phyloP scores from a whole-genome alignment of 2,888 invertebrate species.

The Coenonympha glycerion region DNA sequence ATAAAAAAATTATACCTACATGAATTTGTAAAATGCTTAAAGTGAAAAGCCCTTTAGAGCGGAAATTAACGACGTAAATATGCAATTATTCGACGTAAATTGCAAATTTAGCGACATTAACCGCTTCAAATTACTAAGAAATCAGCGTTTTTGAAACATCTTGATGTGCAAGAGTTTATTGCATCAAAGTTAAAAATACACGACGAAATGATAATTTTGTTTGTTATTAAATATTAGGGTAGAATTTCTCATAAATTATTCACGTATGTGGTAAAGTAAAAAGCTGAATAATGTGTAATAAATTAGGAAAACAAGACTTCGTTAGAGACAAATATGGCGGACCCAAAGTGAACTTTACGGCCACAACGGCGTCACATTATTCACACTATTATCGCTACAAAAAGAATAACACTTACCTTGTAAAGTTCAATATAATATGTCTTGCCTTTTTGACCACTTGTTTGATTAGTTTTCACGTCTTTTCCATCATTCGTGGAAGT shows the following conservation, averaged over 20 bases:
- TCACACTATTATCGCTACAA: constrained; percentile 35
- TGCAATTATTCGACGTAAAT: background rate
- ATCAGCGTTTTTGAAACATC: background rate
- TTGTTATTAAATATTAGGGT: background rate
- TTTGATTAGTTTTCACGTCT: constrained; percentile 72
- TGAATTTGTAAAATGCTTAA: too few species aligned
- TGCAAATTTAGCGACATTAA: background rate
- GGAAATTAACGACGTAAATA: too few species aligned
- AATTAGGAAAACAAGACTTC: constrained; percentile 67
- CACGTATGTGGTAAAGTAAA: constrained; percentile 5
- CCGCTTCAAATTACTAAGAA: background rate
- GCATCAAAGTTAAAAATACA: constrained; percentile 1
- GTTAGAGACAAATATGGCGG: constrained; percentile 72
- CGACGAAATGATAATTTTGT: background rate
- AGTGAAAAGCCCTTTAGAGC: too few species aligned
- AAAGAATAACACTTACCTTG: constrained; percentile 62
- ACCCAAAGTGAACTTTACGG: constrained; percentile 58
- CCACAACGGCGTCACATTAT: constrained; percentile 63
- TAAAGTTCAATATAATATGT: constrained; percentile 70
- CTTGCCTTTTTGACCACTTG: constrained; percentile 67
- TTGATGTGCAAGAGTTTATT: constrained; percentile 1
- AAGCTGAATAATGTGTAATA: constrained; percentile 28
- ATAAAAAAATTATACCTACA: background rate
- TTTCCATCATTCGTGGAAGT: constrained; percentile 76
- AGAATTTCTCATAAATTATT: background rate